Evolutionary conservation across 1,140 invertebrate genomes (phyloP).

Genomic region (Chymomyza costata): DNA sequence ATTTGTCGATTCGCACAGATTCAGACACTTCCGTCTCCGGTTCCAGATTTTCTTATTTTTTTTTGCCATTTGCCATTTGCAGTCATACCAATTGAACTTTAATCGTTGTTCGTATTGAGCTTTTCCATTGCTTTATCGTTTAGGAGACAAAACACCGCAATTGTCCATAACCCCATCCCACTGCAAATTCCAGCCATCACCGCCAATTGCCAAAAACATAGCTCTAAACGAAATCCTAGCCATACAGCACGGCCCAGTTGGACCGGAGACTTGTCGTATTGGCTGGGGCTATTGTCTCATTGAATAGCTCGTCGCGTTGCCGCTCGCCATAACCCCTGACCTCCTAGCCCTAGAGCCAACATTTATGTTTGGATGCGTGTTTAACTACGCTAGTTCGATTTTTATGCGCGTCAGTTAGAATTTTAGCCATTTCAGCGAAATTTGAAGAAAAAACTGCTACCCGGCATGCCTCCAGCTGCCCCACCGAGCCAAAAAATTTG

Average conservation of each 20-base stretch:
- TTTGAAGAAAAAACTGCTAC: slow-evolving; percentile 29
- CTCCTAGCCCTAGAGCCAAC: neutral
- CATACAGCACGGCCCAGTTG: slow-evolving; percentile 33
- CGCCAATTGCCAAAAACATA: slow-evolving; percentile 39
- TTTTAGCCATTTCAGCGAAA: slow-evolving; percentile 69
- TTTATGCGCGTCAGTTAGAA: slow-evolving; percentile 60
- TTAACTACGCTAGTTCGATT: slow-evolving; percentile 54
- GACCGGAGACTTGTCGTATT: neutral
- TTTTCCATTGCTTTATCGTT: slow-evolving; percentile 69
- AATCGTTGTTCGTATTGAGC: slow-evolving; percentile 57
- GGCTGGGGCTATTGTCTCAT: slow-evolving; percentile 59
- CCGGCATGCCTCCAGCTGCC: too few species aligned
- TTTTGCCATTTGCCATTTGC: neutral
- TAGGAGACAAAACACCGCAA: slow-evolving; percentile 51
- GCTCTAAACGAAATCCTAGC: slow-evolving; percentile 4
- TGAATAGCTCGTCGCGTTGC: slow-evolving; percentile 37
- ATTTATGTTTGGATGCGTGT: slow-evolving; percentile 21
- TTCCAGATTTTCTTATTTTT: neutral
- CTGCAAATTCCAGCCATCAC: slow-evolving; percentile 3
- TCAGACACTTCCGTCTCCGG: neutral
- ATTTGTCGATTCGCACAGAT: too few species aligned
- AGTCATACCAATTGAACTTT: slow-evolving; percentile 65
- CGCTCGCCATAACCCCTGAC: slow-evolving; percentile 32
- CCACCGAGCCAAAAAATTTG: slow-evolving; percentile 45
- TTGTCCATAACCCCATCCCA: too few species aligned